phyloP scores from a whole-genome alignment of 2,888 invertebrate genomes.

The Mythimna impura region DNA sequence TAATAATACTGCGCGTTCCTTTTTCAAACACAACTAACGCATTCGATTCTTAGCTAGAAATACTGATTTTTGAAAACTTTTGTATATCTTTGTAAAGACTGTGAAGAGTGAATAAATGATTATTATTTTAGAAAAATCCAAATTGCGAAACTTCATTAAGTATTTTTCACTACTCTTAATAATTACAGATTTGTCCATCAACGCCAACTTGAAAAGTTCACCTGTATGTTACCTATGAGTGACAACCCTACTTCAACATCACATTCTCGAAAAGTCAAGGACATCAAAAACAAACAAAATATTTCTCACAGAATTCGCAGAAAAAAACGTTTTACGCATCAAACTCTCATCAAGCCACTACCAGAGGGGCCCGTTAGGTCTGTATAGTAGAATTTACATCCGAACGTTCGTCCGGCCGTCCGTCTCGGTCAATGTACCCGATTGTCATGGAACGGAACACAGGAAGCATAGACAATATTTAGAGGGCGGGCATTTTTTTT shows the following conservation, averaged over 20 bases:
- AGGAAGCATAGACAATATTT: conserved; percentile 64
- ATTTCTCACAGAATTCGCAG: conserved; percentile 27
- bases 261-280: conserved; percentile 50
- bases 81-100: no score
- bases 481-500: conserved; percentile 22
- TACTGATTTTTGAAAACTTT: no score
- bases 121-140: no score
- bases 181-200: no score
- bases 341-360: conserved; percentile 19
- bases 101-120: no score
- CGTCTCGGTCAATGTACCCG: conserved; percentile 68
- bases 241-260: background rate
- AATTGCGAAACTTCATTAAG: no score
- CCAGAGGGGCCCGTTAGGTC: conserved; percentile 64
- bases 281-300: conserved; percentile 19
- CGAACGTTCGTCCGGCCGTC: conserved; percentile 51
- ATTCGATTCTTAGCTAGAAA: no score
- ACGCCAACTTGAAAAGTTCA: no score
- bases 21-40: no score
- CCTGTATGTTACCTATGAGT: no score
- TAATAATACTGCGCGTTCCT: no score
- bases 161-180: no score
- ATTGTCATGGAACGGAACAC: conserved; percentile 64
- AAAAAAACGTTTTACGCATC: conserved; percentile 38
- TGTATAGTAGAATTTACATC: conserved; percentile 64